These are phyloP conservation scores for Burhinus oedicnemus DNA, from an alignment of 2,113 vertebrate genomes.

Conservation along the genomic window DNA sequence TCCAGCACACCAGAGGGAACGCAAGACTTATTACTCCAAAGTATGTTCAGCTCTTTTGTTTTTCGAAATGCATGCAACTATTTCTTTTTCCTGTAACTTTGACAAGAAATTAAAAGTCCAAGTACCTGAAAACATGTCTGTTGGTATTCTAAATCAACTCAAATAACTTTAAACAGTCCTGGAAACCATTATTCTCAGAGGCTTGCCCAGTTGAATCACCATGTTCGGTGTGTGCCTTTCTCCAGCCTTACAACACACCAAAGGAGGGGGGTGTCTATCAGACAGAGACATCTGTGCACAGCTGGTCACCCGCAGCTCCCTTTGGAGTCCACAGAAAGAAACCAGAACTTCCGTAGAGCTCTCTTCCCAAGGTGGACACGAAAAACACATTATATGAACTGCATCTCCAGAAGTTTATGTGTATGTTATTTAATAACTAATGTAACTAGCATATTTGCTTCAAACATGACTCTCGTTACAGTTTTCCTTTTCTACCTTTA, in stretches of 20 bases:
- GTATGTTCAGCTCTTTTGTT: background rate
- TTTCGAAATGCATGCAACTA: background rate
- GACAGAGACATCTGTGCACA: background rate
- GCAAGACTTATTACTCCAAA: background rate
- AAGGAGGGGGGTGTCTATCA: background rate
- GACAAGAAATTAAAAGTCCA: background rate
- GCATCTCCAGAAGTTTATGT: background rate
- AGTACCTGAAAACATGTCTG: background rate
- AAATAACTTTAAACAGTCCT: background rate
- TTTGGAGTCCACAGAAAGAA: background rate
- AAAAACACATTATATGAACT: background rate
- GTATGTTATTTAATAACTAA: background rate
- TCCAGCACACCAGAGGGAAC: background rate
- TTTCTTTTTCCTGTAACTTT: background rate
- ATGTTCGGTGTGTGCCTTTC: background rate
- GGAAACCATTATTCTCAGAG: background rate
- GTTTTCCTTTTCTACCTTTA: background rate
- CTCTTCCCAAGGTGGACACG: background rate
- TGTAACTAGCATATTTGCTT: background rate
- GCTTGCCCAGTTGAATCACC: background rate
- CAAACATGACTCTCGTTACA: background rate
- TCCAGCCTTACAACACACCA: background rate
- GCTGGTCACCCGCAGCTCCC: background rate
- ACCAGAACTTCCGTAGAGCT: background rate
- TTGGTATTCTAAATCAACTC: background rate